A percentile compares a stretch with the other conserved stretches of the same genome.
phyloP scores from a whole-genome alignment of 2,797 vertebrate genomes.

The Nothura maculosa region DNA sequence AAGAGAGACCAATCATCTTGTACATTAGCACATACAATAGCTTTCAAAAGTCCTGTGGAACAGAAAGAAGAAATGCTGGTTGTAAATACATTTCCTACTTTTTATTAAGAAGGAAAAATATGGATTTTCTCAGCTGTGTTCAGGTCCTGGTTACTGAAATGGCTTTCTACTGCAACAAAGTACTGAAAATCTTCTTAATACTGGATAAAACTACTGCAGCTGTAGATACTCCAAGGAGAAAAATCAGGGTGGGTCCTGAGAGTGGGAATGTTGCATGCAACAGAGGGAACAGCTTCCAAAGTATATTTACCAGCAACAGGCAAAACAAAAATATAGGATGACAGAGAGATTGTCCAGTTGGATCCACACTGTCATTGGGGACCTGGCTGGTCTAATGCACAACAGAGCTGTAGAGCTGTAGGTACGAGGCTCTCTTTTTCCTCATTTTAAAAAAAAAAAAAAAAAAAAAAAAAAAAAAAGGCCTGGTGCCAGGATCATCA shows the following conservation, averaged over 20 bases:
- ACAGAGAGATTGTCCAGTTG: neutral
- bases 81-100: neutral
- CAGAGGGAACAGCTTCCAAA: neutral
- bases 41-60: neutral
- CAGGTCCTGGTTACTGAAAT: neutral
- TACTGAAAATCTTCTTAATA: neutral
- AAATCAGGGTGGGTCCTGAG: neutral
- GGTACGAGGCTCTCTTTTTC: neutral
- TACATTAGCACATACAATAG: neutral
- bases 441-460: slow-evolving; percentile 23
- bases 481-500: slow-evolving; percentile 52
- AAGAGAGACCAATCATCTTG: neutral
- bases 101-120: neutral
- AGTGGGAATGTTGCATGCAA: neutral
- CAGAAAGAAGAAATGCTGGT: neutral
- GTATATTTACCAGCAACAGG: neutral
- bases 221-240: neutral
- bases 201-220: neutral
- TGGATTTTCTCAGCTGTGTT: neutral
- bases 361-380: neutral
- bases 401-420: neutral
- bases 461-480: slow-evolving; percentile 48
- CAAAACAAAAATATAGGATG: neutral
- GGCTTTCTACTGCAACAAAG: neutral
- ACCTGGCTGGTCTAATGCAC: neutral